Conservation (phyloP, 2,797 vertebrate genomes). For the Enteromius anoplus region DNA sequence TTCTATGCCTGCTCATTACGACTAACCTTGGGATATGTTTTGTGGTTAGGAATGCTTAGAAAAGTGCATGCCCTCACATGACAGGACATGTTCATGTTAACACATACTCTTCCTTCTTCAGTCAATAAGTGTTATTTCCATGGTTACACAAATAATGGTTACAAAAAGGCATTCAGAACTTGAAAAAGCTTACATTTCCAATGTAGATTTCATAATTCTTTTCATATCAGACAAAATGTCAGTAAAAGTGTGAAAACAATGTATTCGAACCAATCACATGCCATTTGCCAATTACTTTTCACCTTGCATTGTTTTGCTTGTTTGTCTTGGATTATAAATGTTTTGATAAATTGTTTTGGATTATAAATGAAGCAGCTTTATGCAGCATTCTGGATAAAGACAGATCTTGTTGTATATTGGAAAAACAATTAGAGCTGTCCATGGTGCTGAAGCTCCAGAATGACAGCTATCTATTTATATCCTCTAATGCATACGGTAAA, state of each 20-base stretch:
- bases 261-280: background rate
- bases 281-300: background rate
- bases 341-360: background rate
- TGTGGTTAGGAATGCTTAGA: slow-evolving; percentile 31
- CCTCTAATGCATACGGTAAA: background rate
- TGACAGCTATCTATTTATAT: background rate
- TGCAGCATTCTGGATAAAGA: background rate
- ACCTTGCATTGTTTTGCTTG: background rate
- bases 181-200: background rate
- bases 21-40: slow-evolving; percentile 30
- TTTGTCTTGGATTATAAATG: background rate
- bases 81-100: slow-evolving; percentile 15
- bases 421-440: slow-evolving; percentile 12
- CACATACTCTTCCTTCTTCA: background rate
- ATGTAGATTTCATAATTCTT: background rate
- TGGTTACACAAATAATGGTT: slow-evolving; percentile 30
- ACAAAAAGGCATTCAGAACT: slow-evolving; percentile 18
- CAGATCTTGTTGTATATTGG: background rate
- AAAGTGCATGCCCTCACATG: slow-evolving; percentile 9
- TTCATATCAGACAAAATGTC: background rate
- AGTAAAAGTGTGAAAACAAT: background rate
- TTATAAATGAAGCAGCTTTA: background rate
- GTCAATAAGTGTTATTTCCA: slow-evolving; percentile 37
- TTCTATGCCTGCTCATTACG: slow-evolving; percentile 31
- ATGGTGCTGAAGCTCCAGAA: slow-evolving; percentile 40